Evolutionary conservation across 2,113 vertebrate species (phyloP).

Genomic region (Gallinago paraguaiae): DNA sequence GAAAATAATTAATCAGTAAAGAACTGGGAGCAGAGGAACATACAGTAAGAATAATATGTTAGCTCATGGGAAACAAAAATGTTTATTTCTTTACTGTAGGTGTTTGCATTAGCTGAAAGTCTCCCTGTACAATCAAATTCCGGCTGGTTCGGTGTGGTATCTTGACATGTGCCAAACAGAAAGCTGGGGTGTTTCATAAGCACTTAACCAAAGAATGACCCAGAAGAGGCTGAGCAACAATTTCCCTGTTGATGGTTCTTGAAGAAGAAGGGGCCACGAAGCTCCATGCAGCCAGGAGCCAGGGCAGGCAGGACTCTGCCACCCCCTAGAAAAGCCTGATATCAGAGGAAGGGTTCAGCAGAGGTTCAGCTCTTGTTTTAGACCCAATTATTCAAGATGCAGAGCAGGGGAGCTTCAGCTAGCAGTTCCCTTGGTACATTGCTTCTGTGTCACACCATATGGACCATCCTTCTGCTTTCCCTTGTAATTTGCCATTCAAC

Average conservation of each 20-base stretch:
- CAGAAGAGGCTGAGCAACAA: background rate
- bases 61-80: background rate
- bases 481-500: background rate
- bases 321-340: background rate
- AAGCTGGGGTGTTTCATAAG: background rate
- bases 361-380: background rate
- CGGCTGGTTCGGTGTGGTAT: background rate
- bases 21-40: background rate
- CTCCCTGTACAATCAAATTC: background rate
- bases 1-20: slow-evolving; percentile 6
- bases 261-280: background rate
- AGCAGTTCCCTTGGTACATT: background rate
- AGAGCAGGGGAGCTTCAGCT: background rate
- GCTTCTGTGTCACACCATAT: background rate
- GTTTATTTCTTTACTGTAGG: background rate
- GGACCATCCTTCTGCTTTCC: background rate
- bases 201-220: background rate
- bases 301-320: background rate
- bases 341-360: background rate
- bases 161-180: background rate
- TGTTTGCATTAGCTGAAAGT: background rate
- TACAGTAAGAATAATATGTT: background rate
- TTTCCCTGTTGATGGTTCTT: background rate
- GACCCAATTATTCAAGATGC: background rate
- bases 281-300: background rate